A percentile compares a stretch with the other conserved stretches of the same genome.
Evolutionary conservation across 2,888 invertebrate species (phyloP).

Genomic region (Melieria crassipennis): DNA sequence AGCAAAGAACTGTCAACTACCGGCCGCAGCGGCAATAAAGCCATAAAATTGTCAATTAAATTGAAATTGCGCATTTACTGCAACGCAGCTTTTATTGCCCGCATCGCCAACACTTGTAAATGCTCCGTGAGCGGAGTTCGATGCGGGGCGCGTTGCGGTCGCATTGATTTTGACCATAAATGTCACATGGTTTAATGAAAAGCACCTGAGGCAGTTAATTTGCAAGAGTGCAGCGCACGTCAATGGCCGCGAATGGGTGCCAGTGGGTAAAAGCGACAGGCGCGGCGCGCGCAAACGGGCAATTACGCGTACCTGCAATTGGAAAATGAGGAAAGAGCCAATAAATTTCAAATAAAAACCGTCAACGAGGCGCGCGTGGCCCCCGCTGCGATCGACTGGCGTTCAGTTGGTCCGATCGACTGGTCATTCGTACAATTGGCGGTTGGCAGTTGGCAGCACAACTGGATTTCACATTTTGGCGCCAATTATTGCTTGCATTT

Average conservation of each 20-base stretch:
- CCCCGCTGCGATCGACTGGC: background rate
- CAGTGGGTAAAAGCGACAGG: background rate
- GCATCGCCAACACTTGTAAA: too few species aligned
- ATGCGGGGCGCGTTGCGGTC: background rate
- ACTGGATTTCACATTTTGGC: constrained; percentile 44
- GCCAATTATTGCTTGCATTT: constrained; percentile 42
- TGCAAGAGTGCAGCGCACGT: background rate
- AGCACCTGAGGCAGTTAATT: constrained; percentile 19
- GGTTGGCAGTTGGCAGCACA: constrained; percentile 24
- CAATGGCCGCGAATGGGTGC: background rate
- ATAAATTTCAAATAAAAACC: too few species aligned
- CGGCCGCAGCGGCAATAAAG: constrained; percentile 17
- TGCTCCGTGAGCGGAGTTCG: too few species aligned
- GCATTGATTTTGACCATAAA: constrained; percentile 28
- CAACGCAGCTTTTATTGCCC: too few species aligned
- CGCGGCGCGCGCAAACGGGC: too few species aligned
- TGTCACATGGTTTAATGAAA: constrained; percentile 28
- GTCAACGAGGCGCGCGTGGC: too few species aligned
- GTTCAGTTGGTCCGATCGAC: background rate
- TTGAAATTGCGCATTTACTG: constrained; percentile 24
- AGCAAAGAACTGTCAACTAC: constrained; percentile 18
- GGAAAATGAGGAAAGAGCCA: too few species aligned
- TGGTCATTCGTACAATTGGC: constrained; percentile 17
- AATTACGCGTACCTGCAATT: too few species aligned
- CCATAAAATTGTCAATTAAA: constrained; percentile 30